Base-by-base conservation (phyloP, 2,113 vertebrate genomes). In the Mesocricetus auratus region DNA sequence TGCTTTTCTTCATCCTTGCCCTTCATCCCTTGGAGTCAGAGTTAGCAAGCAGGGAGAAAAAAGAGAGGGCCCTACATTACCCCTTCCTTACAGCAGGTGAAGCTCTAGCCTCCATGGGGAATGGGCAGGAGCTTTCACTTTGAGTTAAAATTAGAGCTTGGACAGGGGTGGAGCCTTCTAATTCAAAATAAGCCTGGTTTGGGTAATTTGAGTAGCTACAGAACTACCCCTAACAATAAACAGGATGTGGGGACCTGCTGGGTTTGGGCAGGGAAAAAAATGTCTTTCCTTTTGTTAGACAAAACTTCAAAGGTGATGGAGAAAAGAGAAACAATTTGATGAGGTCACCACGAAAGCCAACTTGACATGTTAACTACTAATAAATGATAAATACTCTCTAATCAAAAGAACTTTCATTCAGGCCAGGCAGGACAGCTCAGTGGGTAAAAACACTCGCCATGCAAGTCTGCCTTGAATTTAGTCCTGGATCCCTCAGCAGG, bases 151-250 rank as follows among this genome's bases (percentile, higher is more conserved):
- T 90, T 39, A 60, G 82, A 62, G n/a, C 7, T 26, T 66, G 60
- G 45, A 22, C 58, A 66, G 58, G 66, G 19, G 21, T 15, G 1
- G 60, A 62, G 71, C 11, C 31, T 62, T 89, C 21, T 89, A 42
- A 45, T 31, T 93, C 89, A 58, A 89, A 91, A 62, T 75, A 79
- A 50, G 22, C 75, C 64, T n/a, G 6, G 81, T 75, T 56, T 56
- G 75, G 64, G 83, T 69, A 42, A 69, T 31, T 47, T 94, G 78
- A 95, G 50, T 33, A 13, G 62, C 73, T 53, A 47, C 1, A 68
- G n/a, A 64, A 36, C 60, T 68, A 11, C 77, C 77, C 93, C 21
- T 62, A 90, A 62, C 60, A 29, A 62, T 75, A 90, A 97, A 47
- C 42, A 68, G 24, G 86, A 53, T 39, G 53, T 58, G 64, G 45